Evolutionary conservation across 1,140 invertebrate genomes (phyloP).

Genomic region (Pogonomyrmex californicus): DNA sequence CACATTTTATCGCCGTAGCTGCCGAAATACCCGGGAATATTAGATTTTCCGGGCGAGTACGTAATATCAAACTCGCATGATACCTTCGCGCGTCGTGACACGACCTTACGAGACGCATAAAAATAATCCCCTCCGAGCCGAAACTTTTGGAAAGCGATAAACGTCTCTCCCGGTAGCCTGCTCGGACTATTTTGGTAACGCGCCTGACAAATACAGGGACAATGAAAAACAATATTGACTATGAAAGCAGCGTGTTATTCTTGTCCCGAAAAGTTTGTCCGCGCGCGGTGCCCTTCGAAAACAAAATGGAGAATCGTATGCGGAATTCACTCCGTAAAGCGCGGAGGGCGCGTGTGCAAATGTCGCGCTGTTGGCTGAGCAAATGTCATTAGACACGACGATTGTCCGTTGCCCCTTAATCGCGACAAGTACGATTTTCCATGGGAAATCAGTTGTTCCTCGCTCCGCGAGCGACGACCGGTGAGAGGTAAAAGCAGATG

Average conservation of each 20-base stretch:
- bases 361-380: slow-evolving; percentile 48
- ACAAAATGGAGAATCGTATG: slow-evolving; percentile 35
- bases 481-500: slow-evolving; percentile 23
- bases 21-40: slow-evolving; percentile 30
- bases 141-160: slow-evolving; percentile 3
- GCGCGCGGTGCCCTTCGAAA: slow-evolving; percentile 25
- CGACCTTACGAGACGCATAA: background rate
- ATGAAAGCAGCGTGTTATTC: slow-evolving; percentile 51
- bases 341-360: slow-evolving; percentile 31
- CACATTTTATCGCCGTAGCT: slow-evolving; percentile 10
- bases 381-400: slow-evolving; percentile 56
- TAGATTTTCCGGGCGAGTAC: background rate
- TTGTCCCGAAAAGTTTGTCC: slow-evolving; percentile 43
- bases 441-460: slow-evolving; percentile 35
- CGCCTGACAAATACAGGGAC: slow-evolving; percentile 48
- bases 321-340: slow-evolving; percentile 30
- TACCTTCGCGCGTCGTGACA: background rate
- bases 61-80: slow-evolving; percentile 1
- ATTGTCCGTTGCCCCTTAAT: slow-evolving; percentile 29
- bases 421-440: slow-evolving; percentile 42
- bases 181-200: slow-evolving; percentile 47
- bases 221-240: slow-evolving; percentile 61
- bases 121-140: slow-evolving; percentile 18
- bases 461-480: background rate
- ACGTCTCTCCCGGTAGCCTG: slow-evolving; percentile 4